Conservation (phyloP, 2,888 invertebrate genomes). For the Apoda limacodes region DNA sequence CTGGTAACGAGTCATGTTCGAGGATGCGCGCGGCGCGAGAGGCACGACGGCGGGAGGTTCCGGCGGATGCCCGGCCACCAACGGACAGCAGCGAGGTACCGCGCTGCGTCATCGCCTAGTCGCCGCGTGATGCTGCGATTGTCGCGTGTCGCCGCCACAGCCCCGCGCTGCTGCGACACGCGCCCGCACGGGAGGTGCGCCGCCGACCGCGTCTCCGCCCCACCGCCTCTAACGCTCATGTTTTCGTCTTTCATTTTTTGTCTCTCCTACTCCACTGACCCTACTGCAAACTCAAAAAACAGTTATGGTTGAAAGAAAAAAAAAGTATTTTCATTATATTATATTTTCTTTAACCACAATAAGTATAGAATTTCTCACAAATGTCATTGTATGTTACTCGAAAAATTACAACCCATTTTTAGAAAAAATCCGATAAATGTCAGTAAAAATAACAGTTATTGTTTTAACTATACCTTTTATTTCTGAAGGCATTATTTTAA, state of each 20-base stretch:
- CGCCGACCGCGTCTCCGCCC: conserved; percentile 21
- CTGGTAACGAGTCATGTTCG: conserved; percentile 58
- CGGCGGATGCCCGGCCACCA: conserved; percentile 45
- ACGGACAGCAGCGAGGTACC: conserved; percentile 66
- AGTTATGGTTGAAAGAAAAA: too few species aligned
- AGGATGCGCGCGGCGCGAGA: conserved; percentile 57
- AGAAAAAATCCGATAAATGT: too few species aligned
- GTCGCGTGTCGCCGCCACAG: conserved; percentile 11
- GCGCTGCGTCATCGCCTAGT: conserved; percentile 49
- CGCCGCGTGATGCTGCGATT: conserved; percentile 3
- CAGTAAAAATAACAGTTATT: too few species aligned
- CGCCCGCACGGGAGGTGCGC: conserved; percentile 29
- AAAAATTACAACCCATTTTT: too few species aligned
- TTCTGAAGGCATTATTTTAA: too few species aligned
- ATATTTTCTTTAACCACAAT: too few species aligned
- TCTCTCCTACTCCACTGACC: not conserved
- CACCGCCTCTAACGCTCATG: conserved; percentile 19
- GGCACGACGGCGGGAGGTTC: conserved; percentile 55
- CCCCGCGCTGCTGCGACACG: conserved; percentile 6
- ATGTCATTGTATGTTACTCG: too few species aligned
- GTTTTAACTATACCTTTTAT: too few species aligned
- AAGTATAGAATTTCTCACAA: too few species aligned
- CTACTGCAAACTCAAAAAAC: conserved; percentile 3
- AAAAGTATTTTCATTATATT: too few species aligned
- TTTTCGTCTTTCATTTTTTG: not conserved